Percentiles rank a stretch among this genome's conserved stretches.
These are phyloP conservation scores for Zaprionus africanus DNA, from an alignment of 1,140 invertebrate genomes.

Conservation along the genomic window DNA sequence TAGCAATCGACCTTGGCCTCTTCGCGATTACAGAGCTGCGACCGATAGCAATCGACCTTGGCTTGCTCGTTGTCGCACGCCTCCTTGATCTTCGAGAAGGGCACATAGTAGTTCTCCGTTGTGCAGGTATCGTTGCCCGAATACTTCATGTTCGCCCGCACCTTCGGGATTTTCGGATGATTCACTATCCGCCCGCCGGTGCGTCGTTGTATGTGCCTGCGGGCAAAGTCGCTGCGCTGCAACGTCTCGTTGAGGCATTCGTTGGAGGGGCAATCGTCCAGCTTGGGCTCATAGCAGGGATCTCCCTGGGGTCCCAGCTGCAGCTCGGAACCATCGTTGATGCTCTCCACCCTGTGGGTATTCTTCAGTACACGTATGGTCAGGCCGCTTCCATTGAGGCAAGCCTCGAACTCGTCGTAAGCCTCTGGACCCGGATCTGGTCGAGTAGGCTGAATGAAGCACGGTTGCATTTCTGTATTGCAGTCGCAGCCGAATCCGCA, in stretches of 20 bases:
- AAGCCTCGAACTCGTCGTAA: constrained; percentile 81
- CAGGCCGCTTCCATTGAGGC: constrained; percentile 79
- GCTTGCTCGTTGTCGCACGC: constrained; percentile 54
- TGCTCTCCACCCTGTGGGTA: constrained; percentile 74
- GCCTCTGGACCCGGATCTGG: constrained; percentile 77
- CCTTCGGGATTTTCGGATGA: constrained; percentile 73
- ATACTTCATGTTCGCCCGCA: constrained; percentile 81
- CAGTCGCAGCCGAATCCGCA: constrained; percentile 65
- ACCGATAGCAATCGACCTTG: constrained; percentile 73
- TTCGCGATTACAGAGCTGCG: constrained; percentile 42
- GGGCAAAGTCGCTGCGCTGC: constrained; percentile 70
- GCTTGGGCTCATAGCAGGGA: constrained; percentile 30
- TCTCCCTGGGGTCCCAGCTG: constrained; percentile 51
- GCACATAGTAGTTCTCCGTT: constrained; percentile 71
- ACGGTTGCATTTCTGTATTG: constrained; percentile 70
- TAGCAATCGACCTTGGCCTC: constrained; percentile 71
- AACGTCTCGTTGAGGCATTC: constrained; percentile 62
- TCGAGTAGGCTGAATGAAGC: constrained; percentile 64
- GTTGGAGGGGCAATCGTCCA: constrained; percentile 36
- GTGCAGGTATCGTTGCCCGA: constrained; percentile 74
- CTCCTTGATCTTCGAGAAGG: constrained; percentile 76
- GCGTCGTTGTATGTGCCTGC: constrained; percentile 71
- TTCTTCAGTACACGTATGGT: constrained; percentile 80
- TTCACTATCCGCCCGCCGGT: constrained; percentile 74
- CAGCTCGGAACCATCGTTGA: constrained; percentile 57